These are phyloP conservation scores for Geococcyx californianus DNA, from an alignment of 2,113 vertebrate genomes.

Conservation along the genomic window DNA sequence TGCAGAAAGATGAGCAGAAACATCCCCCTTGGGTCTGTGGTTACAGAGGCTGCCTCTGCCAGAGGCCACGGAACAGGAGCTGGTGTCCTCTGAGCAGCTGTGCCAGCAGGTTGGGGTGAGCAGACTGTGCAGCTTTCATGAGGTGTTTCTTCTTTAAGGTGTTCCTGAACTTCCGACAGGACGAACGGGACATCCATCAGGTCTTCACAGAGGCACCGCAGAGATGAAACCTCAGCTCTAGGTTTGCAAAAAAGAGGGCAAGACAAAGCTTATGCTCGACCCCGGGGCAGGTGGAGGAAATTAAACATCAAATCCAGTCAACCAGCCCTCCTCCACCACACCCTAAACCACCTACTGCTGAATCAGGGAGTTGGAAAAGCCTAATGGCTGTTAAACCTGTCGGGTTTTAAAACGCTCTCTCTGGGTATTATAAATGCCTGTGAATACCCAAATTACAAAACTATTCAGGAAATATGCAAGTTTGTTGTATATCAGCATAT, in stretches of 20 bases:
- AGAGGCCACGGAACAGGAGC: neutral
- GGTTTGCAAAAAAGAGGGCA: neutral
- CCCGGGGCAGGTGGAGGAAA: neutral
- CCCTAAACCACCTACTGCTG: rapidly evolving
- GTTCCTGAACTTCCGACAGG: neutral
- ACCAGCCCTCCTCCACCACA: neutral
- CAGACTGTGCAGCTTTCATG: neutral
- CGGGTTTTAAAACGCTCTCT: neutral
- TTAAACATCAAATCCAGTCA: neutral
- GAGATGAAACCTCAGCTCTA: neutral
- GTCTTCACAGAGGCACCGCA: neutral
- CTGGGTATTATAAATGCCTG: neutral
- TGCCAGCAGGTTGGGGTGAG: neutral
- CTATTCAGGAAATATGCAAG: neutral
- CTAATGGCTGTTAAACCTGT: neutral
- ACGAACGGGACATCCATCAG: neutral
- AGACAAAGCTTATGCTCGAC: neutral
- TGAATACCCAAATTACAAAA: neutral
- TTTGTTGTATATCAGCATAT: neutral
- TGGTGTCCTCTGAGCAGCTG: neutral
- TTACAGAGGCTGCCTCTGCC: neutral
- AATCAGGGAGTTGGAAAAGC: neutral
- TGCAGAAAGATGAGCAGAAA: neutral
- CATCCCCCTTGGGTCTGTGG: rapidly evolving
- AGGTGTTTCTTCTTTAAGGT: neutral